Evolutionary conservation across 2,113 vertebrate genomes (phyloP).

Genomic region (Menura novaehollandiae): DNA sequence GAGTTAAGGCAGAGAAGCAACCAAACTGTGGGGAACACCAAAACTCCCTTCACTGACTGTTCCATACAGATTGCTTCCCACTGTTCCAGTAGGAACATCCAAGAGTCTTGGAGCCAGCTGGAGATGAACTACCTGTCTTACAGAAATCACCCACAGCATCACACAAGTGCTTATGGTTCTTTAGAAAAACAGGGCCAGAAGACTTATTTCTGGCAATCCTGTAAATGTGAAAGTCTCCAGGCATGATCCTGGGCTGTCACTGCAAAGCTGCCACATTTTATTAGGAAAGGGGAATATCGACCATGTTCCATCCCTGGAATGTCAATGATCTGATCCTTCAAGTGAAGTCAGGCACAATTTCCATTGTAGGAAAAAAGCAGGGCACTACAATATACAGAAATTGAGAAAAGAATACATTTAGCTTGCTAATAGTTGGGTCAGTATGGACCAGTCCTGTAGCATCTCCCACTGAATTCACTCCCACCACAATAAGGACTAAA

Average conservation of each 20-base stretch:
- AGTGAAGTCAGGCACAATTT: not conserved
- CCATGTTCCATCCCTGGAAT: not conserved
- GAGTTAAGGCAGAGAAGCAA: not conserved
- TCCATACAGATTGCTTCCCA: not conserved
- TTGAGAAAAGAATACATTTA: too few species aligned
- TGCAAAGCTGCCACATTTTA: conserved; percentile 16
- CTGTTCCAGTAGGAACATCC: not conserved
- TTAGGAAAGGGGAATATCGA: not conserved
- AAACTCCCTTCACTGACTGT: not conserved
- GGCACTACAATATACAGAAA: not conserved
- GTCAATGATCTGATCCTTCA: not conserved
- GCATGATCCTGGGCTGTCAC: not conserved
- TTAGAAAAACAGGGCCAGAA: not conserved
- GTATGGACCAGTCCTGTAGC: not conserved
- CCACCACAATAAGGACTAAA: not conserved
- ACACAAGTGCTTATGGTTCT: not conserved
- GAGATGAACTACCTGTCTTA: not conserved
- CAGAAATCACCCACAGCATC: not conserved
- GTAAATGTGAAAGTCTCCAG: not conserved
- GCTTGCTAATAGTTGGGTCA: not conserved
- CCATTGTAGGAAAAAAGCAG: not conserved
- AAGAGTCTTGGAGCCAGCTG: not conserved
- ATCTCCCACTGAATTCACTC: not conserved
- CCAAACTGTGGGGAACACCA: not conserved
- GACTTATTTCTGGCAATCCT: not conserved